These are phyloP conservation scores for Dendroctonus valens DNA, from an alignment of 1,140 invertebrate genomes.

Conservation along the genomic window DNA sequence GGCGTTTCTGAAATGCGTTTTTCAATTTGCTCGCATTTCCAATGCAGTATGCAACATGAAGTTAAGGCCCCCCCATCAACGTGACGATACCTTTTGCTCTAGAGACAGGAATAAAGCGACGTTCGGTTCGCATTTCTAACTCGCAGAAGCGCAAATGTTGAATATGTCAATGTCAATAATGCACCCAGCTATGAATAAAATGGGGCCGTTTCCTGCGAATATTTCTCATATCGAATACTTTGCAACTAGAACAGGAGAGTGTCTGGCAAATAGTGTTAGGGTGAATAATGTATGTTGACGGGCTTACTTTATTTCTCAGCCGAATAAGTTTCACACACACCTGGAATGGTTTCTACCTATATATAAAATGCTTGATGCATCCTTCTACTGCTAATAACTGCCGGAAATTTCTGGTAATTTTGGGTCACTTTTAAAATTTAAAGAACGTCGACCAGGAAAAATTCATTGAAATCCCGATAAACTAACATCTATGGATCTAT, in stretches of 20 bases:
- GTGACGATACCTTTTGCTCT: constrained; percentile 10
- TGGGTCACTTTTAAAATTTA: too few relatives aligned
- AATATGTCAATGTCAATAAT: constrained; percentile 14
- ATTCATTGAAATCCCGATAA: too few relatives aligned
- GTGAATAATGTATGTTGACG: too few relatives aligned
- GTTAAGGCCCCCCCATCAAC: constrained; percentile 9
- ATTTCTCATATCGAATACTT: constrained; percentile 1
- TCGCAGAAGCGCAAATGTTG: neutral
- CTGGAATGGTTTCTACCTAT: too few relatives aligned
- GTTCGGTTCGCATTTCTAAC: constrained; percentile 11
- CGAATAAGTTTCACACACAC: too few relatives aligned
- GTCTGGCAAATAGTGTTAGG: too few relatives aligned
- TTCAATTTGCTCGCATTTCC: constrained; percentile 8
- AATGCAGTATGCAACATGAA: constrained; percentile 10
- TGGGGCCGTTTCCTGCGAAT: neutral
- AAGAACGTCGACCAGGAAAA: too few relatives aligned
- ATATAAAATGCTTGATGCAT: too few relatives aligned
- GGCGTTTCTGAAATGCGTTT: neutral
- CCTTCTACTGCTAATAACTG: too few relatives aligned
- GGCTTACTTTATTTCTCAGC: too few relatives aligned
- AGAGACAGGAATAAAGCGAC: constrained; percentile 4
- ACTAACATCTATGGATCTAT: too few relatives aligned
- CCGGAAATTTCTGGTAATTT: too few relatives aligned
- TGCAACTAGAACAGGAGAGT: constrained; percentile 2
- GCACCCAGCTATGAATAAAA: constrained; percentile 12